Conservation (phyloP, 2,888 invertebrate species). For the Habrosyne pyritoides region DNA sequence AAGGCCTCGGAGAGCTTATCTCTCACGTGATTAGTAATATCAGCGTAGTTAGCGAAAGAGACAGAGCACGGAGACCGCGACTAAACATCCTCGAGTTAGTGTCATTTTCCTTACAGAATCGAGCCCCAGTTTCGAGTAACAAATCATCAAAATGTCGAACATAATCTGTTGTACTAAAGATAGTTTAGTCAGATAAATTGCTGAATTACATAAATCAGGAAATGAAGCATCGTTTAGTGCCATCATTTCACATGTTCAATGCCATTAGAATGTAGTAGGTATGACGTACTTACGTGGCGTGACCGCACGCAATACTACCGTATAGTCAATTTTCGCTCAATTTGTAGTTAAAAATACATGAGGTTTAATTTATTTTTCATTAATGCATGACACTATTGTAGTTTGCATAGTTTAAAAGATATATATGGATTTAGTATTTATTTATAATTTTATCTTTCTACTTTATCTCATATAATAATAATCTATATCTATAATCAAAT, state of each 20-base stretch:
- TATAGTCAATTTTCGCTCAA: not conserved
- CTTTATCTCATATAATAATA: too few species aligned
- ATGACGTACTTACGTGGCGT: not conserved
- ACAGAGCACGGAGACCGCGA: too few species aligned
- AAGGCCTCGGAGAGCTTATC: too few species aligned
- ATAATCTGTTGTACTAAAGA: not conserved
- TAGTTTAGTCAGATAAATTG: not conserved
- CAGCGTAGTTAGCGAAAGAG: too few species aligned
- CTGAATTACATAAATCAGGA: not conserved
- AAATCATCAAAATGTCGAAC: not conserved
- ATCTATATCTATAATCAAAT: too few species aligned
- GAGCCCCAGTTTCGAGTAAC: not conserved
- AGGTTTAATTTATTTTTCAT: not conserved
- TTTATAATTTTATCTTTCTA: too few species aligned
- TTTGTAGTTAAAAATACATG: constrained; percentile 1
- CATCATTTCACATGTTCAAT: constrained; percentile 1
- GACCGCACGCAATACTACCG: not conserved
- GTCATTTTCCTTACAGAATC: too few species aligned
- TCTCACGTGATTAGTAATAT: too few species aligned
- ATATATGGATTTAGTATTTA: not conserved
- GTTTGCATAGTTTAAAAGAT: not conserved
- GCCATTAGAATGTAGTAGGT: constrained; percentile 1
- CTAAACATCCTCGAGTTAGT: too few species aligned
- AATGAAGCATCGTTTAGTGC: not conserved
- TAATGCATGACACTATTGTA: not conserved